Evolutionary conservation across 2,113 vertebrate species (phyloP).

Genomic region (Craseonycteris thonglongyai): DNA sequence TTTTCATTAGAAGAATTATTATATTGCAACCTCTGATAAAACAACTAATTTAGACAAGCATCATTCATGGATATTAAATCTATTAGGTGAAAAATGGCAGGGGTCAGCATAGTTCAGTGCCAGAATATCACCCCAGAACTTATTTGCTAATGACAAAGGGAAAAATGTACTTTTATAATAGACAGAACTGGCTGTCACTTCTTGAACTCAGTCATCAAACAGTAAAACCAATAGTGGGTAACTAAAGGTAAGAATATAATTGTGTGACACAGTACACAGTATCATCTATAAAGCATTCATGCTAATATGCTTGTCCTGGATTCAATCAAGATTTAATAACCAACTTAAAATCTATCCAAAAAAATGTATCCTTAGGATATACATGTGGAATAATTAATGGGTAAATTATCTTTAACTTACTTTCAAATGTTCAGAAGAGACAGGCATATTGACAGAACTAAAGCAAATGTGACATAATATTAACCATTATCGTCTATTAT

Average conservation of each 20-base stretch:
- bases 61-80: not conserved
- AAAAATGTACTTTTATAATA: not conserved
- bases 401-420: not conserved
- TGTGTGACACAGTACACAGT: not conserved
- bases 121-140: not conserved
- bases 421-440: not conserved
- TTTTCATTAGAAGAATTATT: not conserved
- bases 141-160: not conserved
- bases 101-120: not conserved
- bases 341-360: not conserved
- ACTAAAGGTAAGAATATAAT: not conserved
- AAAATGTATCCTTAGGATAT: not conserved
- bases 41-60: not conserved
- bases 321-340: not conserved
- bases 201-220: not conserved
- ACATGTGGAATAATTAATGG: not conserved
- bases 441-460: not conserved
- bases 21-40: not conserved
- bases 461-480: not conserved
- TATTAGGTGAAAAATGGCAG: not conserved
- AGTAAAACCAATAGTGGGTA: not conserved
- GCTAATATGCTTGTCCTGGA: not conserved
- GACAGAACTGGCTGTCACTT: rapidly evolving
- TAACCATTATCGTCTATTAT: not conserved
- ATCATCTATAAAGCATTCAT: not conserved